A percentile compares a stretch with the other conserved stretches of the same genome.
Conservation (phyloP, 2,113 vertebrate genomes). For the Pseudorectes ferrugineus region DNA sequence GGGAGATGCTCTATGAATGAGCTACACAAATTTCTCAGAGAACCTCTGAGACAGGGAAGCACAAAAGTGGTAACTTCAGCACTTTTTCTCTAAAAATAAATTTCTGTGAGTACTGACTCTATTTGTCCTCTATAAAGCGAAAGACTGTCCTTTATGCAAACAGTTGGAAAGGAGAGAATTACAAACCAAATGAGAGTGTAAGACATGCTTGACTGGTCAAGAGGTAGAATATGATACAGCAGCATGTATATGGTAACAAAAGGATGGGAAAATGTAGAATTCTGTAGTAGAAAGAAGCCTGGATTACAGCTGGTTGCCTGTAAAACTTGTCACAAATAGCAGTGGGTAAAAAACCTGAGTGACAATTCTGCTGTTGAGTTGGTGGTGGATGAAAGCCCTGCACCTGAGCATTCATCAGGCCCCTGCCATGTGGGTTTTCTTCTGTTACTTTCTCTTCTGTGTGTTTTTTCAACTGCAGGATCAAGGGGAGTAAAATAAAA, state of each 20-base stretch:
- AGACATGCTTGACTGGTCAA: background rate
- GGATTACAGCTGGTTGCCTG: background rate
- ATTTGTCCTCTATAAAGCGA: background rate
- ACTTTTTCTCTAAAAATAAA: background rate
- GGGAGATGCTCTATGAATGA: background rate
- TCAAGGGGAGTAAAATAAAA: background rate
- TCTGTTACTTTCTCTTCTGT: background rate
- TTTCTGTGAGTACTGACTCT: background rate
- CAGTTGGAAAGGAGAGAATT: background rate
- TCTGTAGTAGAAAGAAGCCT: background rate
- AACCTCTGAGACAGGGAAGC: background rate
- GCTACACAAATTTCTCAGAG: background rate
- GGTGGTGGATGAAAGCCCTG: background rate
- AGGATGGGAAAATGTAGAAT: background rate
- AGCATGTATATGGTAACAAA: background rate
- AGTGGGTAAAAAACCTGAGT: background rate
- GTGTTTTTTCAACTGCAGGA: background rate
- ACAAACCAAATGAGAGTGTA: background rate
- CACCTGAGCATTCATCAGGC: rapidly evolving
- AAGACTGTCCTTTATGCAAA: background rate
- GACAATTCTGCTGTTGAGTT: background rate
- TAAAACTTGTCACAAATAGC: background rate
- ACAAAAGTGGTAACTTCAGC: background rate
- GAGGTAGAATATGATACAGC: background rate
- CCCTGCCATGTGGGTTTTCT: rapidly evolving